Conservation (phyloP, 2,797 vertebrate genomes). For the Sebastes hopkinsi region DNA sequence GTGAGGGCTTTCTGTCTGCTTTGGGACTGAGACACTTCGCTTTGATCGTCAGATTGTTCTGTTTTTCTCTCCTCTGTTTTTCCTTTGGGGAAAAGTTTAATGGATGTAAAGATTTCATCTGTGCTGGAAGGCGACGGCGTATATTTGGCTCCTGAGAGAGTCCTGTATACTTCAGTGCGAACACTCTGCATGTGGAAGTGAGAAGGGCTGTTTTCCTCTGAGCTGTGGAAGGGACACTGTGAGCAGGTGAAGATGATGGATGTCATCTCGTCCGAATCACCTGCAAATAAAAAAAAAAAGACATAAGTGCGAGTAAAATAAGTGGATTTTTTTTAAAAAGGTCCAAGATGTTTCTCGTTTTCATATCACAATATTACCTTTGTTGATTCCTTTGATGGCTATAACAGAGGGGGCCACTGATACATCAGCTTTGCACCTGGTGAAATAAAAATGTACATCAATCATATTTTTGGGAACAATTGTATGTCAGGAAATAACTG, state of each 20-base stretch:
- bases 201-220: conserved; percentile 51
- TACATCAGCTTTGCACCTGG: conserved; percentile 53
- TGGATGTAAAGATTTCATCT: conserved; percentile 77
- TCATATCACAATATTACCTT: conserved; percentile 47
- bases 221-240: conserved; percentile 67
- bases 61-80: background rate
- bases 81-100: conserved; percentile 70
- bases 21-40: background rate
- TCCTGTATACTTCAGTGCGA: conserved; percentile 55
- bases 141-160: conserved; percentile 46
- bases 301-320: background rate
- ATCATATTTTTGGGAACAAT: background rate
- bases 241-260: conserved; percentile 79
- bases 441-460: conserved; percentile 7
- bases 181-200: conserved; percentile 77
- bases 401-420: conserved; percentile 54
- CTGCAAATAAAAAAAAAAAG: conserved; percentile 29
- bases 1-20: conserved; percentile 47
- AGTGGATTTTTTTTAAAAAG: background rate
- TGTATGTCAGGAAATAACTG: background rate
- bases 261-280: conserved; percentile 46
- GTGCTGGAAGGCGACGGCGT: conserved; percentile 55
- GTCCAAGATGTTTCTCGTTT: background rate
- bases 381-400: conserved; percentile 63
- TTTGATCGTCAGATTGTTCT: background rate